Conservation (phyloP, 2,888 invertebrate genomes). For the Chrysomela aeneicollis region DNA sequence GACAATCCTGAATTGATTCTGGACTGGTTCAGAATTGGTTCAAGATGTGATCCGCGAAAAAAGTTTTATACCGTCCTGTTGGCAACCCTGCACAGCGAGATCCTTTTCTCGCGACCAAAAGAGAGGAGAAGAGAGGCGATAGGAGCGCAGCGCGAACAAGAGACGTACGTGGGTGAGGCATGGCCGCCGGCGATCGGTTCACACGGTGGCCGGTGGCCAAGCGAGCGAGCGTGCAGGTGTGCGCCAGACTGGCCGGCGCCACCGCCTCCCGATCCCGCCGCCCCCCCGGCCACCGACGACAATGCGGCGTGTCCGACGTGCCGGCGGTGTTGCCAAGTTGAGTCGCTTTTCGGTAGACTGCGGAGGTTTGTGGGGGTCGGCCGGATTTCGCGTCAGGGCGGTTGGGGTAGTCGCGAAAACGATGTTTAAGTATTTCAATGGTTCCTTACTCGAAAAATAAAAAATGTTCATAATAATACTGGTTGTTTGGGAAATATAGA, state of each 20-base stretch:
- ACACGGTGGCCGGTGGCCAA: conserved; percentile 56
- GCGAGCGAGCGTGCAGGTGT: conserved; percentile 61
- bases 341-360: not conserved
- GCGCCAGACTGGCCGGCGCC: conserved; percentile 61
- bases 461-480: no score
- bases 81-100: conserved; percentile 28
- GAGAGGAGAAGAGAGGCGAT: not conserved
- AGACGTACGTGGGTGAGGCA: conserved; percentile 42
- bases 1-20: no score
- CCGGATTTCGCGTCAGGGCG: no score
- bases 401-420: no score
- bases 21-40: no score
- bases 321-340: not conserved
- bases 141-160: conserved; percentile 19
- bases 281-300: conserved; percentile 35
- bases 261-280: conserved; percentile 40
- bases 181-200: conserved; percentile 29
- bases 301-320: conserved; percentile 44
- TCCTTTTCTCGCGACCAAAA: no score
- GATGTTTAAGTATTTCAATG: no score
- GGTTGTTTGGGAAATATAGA: no score
- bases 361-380: not conserved
- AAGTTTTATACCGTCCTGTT: no score
- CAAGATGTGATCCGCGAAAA: no score
- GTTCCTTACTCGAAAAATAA: no score